These are phyloP conservation scores for Danio aesculapii DNA, from an alignment of 2,797 vertebrate genomes.

Conservation along the genomic window DNA sequence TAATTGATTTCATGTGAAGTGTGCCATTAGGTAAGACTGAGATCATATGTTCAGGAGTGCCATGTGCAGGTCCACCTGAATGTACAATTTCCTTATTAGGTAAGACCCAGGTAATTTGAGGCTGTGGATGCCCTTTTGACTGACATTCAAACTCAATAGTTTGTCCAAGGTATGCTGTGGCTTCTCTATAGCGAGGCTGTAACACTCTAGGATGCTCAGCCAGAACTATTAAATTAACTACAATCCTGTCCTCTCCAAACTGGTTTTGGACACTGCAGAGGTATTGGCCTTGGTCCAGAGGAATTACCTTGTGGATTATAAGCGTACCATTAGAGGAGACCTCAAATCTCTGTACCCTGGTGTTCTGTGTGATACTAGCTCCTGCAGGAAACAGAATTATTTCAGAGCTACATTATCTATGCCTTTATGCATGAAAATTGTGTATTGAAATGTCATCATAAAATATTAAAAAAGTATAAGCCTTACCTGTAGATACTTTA, in stretches of 20 bases:
- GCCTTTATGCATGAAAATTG: too few species aligned
- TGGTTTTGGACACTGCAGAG: constrained; percentile 86
- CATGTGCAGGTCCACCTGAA: constrained; percentile 55
- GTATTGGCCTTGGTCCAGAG: constrained; percentile 87
- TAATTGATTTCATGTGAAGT: constrained; percentile 79
- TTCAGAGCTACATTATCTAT: background rate
- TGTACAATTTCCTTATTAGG: constrained; percentile 79
- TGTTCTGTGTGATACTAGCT: constrained; percentile 80
- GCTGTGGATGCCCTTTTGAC: constrained; percentile 81
- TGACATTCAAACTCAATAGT: constrained; percentile 82
- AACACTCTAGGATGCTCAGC: constrained; percentile 80
- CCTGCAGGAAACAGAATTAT: constrained; percentile 72
- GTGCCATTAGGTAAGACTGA: constrained; percentile 82
- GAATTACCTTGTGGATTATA: constrained; percentile 81
- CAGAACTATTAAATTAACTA: constrained; percentile 78
- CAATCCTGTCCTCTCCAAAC: constrained; percentile 81
- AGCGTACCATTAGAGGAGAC: constrained; percentile 88
- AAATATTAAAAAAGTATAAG: background rate
- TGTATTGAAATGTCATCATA: too few species aligned
- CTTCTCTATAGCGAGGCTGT: constrained; percentile 81
- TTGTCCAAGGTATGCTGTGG: constrained; percentile 81
- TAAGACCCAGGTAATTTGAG: constrained; percentile 88
- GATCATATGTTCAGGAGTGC: constrained; percentile 70
- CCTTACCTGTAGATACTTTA: constrained; percentile 88
- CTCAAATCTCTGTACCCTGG: constrained; percentile 83